Conservation (phyloP, 2,113 vertebrate genomes). For the Cynopterus brachyotis region DNA sequence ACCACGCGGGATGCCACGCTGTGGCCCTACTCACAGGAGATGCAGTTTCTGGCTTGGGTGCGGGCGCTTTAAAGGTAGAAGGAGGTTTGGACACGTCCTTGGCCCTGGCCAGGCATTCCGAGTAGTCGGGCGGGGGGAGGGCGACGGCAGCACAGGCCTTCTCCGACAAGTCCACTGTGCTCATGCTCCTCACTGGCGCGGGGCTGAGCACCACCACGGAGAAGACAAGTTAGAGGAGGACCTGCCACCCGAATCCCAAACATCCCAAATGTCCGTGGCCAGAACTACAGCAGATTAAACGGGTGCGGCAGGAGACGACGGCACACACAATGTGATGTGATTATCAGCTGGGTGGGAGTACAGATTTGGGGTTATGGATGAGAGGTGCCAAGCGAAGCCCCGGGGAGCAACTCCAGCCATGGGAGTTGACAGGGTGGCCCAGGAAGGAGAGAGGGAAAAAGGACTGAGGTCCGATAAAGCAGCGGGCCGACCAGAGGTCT, state of each 20-base stretch:
- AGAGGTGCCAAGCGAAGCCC: background rate
- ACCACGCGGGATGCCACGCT: fast-evolving
- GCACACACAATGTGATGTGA: background rate
- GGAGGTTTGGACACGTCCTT: conserved; percentile 41
- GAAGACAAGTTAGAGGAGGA: background rate
- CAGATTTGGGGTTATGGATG: background rate
- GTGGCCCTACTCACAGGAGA: conserved; percentile 79
- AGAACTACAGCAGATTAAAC: fast-evolving
- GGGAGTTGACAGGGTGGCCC: background rate
- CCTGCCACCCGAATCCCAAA: background rate
- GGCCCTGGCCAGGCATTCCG: conserved; percentile 75
- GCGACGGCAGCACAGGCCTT: conserved; percentile 88
- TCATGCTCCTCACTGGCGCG: conserved; percentile 85
- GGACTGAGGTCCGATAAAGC: background rate
- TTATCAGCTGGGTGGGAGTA: background rate
- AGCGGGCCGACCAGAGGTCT: background rate
- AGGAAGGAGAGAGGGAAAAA: too few relatives aligned
- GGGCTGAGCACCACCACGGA: conserved; percentile 74
- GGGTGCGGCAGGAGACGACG: fast-evolving
- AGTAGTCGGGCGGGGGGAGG: conserved; percentile 94
- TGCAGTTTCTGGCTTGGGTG: conserved; percentile 3
- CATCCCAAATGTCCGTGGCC: fast-evolving
- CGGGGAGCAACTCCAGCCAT: fast-evolving
- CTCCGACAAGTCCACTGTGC: conserved; percentile 87
- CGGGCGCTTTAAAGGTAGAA: conserved; percentile 18